Percentiles rank a stretch among this genome's conserved stretches.
Evolutionary conservation across 2,797 vertebrate genomes (phyloP).

Genomic region (Poecilia velifera): DNA sequence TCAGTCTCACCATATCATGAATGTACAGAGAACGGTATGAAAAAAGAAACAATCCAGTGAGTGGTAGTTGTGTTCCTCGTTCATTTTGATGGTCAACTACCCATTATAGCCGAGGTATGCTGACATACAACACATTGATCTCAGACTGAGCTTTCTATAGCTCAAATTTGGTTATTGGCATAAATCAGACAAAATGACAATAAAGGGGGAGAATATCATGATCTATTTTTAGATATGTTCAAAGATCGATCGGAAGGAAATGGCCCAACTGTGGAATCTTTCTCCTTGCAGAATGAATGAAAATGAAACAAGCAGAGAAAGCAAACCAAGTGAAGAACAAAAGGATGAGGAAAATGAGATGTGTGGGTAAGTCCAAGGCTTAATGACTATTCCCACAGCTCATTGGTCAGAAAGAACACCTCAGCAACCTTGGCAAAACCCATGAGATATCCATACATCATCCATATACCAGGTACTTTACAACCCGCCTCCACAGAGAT

Average conservation of each 20-base stretch:
- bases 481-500: constrained; percentile 29
- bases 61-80: neutral
- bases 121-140: neutral
- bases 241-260: constrained; percentile 31
- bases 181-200: constrained; percentile 55
- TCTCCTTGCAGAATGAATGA: constrained; percentile 5
- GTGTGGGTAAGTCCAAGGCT: constrained; percentile 21
- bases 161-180: constrained; percentile 53
- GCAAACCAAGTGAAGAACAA: constrained; percentile 2
- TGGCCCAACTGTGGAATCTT: constrained; percentile 11
- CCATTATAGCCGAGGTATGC: neutral
- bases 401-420: constrained; percentile 60
- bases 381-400: constrained; percentile 61
- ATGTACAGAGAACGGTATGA: neutral
- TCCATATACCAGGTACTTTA: constrained; percentile 58
- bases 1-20: neutral
- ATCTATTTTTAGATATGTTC: constrained; percentile 64
- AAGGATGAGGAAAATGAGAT: constrained; percentile 11
- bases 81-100: neutral
- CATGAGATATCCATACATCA: constrained; percentile 35
- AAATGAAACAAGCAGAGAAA: constrained; percentile 3
- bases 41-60: neutral
- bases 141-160: constrained; percentile 46
- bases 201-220: constrained; percentile 5
- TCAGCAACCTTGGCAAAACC: constrained; percentile 51